A percentile compares a stretch with the other conserved stretches of the same genome.
phyloP scores from a whole-genome alignment of 2,797 vertebrate species.

The Dipus sagitta region DNA sequence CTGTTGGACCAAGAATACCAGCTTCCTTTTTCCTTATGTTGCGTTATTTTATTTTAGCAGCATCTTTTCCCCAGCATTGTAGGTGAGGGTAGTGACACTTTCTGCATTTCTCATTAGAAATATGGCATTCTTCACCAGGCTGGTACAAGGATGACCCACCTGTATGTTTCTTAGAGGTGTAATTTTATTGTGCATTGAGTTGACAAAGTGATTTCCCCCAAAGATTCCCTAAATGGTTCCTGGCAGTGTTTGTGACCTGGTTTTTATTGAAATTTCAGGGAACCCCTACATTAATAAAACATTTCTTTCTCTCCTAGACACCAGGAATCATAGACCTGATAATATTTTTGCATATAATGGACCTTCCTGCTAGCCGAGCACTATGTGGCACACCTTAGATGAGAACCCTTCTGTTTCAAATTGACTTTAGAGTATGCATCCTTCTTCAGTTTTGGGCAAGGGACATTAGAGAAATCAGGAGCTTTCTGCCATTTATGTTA shows the following conservation, averaged over 20 bases:
- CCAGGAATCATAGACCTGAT: neutral
- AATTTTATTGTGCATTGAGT: neutral
- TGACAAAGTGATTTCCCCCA: neutral
- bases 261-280: neutral
- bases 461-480: neutral
- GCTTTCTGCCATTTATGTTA: neutral
- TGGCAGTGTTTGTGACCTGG: neutral
- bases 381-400: too few relatives aligned
- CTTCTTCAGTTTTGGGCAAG: neutral
- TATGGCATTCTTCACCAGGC: neutral
- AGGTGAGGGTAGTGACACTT: neutral
- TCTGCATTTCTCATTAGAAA: neutral
- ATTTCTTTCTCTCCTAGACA: neutral
- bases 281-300: neutral
- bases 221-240: constrained; percentile 23
- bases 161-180: neutral
- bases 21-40: neutral
- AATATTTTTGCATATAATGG: neutral
- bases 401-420: neutral
- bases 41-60: neutral
- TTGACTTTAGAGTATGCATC: accelerated
- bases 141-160: neutral
- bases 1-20: neutral
- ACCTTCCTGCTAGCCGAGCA: neutral
- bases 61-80: neutral